phyloP scores from a whole-genome alignment of 2,797 vertebrate genomes.

The Tachyglossus aculeatus region DNA sequence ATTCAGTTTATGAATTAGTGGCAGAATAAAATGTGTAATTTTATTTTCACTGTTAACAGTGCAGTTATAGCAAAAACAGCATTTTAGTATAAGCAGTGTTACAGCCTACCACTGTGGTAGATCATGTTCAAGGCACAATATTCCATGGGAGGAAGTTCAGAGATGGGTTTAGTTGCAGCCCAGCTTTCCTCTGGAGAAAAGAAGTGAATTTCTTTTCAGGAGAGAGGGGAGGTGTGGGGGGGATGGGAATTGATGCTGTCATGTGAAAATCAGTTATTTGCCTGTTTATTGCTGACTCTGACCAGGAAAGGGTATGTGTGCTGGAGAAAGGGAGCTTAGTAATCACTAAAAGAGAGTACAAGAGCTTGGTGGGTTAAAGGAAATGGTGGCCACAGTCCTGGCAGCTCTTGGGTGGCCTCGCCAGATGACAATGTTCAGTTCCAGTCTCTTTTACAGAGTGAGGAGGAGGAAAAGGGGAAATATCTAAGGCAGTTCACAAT shows the following conservation, averaged over 20 bases:
- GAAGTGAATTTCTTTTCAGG: background rate
- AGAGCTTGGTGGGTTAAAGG: background rate
- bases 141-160: slow-evolving; percentile 2
- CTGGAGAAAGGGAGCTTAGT: background rate
- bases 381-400: background rate
- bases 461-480: background rate
- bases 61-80: background rate
- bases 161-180: slow-evolving; percentile 19
- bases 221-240: background rate
- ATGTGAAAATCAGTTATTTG: too few relatives aligned
- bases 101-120: background rate
- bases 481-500: slow-evolving; percentile 22
- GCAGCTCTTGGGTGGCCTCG: background rate
- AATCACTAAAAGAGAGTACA: background rate
- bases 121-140: background rate
- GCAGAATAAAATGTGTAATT: slow-evolving; percentile 5
- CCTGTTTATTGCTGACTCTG: background rate
- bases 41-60: slow-evolving; percentile 17
- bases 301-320: background rate
- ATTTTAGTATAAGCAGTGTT: slow-evolving; percentile 21
- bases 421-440: slow-evolving; percentile 7
- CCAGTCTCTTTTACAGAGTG: slow-evolving; percentile 8
- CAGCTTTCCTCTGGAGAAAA: background rate
- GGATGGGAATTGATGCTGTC: background rate
- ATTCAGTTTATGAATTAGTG: slow-evolving; percentile 10